Percentiles rank a stretch among this genome's conserved stretches.
Conservation (phyloP, 2,888 invertebrate species). For the Drosophila neotestacea region DNA sequence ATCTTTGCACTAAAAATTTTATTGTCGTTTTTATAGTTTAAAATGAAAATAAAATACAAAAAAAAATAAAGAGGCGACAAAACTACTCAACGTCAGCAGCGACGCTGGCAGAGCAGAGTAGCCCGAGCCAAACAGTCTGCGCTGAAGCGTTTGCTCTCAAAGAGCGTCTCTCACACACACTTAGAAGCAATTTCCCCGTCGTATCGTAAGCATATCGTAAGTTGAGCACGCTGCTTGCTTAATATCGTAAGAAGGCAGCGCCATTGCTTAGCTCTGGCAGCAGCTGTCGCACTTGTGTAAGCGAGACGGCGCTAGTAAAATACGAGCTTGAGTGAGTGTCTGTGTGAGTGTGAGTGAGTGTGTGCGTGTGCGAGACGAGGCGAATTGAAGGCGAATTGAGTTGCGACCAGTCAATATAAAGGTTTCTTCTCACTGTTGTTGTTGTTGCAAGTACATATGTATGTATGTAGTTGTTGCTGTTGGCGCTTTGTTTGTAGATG, state of each 20-base stretch:
- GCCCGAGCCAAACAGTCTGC: slow-evolving; percentile 69
- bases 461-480: slow-evolving; percentile 33
- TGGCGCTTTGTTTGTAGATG: slow-evolving; percentile 52
- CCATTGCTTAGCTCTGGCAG: slow-evolving; percentile 55
- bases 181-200: slow-evolving; percentile 62
- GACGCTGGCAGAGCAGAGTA: slow-evolving; percentile 13
- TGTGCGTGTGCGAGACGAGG: slow-evolving; percentile 40
- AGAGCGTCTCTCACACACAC: slow-evolving; percentile 24
- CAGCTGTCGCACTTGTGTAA: slow-evolving; percentile 41
- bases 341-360: slow-evolving; percentile 7
- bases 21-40: slow-evolving; percentile 79
- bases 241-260: slow-evolving; percentile 79
- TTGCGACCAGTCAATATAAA: slow-evolving; percentile 57
- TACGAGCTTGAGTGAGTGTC: slow-evolving; percentile 11
- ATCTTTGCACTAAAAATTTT: slow-evolving; percentile 82
- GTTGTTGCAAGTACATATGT: slow-evolving; percentile 22
- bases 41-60: slow-evolving; percentile 55
- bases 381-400: slow-evolving; percentile 72
- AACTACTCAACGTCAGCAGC: slow-evolving; percentile 47
- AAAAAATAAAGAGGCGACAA: slow-evolving; percentile 25
- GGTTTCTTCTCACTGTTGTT: slow-evolving; percentile 31
- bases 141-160: slow-evolving; percentile 45
- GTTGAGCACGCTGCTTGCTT: slow-evolving; percentile 63
- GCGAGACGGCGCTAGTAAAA: slow-evolving; percentile 58
- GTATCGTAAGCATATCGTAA: slow-evolving; percentile 71